Evolutionary conservation across 1,140 invertebrate genomes (phyloP), one percentile per base, ranked within the genome.

Genomic region (Triops cancriformis): DNA sequence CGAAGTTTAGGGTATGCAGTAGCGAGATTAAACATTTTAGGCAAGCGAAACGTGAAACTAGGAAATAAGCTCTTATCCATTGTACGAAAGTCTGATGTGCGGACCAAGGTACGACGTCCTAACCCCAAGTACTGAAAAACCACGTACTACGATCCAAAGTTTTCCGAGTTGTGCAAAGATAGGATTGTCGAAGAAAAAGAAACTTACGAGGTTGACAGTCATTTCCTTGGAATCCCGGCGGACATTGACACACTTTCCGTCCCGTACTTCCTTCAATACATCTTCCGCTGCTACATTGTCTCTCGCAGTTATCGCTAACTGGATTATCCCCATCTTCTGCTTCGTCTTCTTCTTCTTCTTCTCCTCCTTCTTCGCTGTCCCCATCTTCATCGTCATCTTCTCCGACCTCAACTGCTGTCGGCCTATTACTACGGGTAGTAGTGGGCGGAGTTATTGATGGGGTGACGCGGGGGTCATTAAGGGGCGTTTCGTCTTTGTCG

Each of bases 211-310:
- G 51, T 31, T 64, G 27, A 43, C 78, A 79, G 28, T 51, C 64
- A n/a, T 72, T 73, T 1, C 23, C 73, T 37, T 75, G 45, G 27
- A 74, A 79, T 43, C 76, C 74, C 45, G 75, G 45, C 11, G 72
- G 41, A 64, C 78, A 79, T 37, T 73, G 51, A 7, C 27, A 42
- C 10, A 45, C 51, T n/a, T 26, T 51, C 26, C n/a, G 28, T 64
- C 14, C 11, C 5, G 23, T 23, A 64, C 2, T 64, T 64, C 23
- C 18, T 23, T 64, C 51, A n/a, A 6, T 64, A 64, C 51, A 64
- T 18, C 51, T 64, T 18, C 51, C 51, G 23, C 10, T 64, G 18
- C 11, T 23, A 64, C 51, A 64, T 64, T 64, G 31, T 37, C 31
- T 23, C 23, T 64, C 51, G 18, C 14, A 23, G 23, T 23, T n/a